phyloP scores from a whole-genome alignment of 23 tunicate genomes.

The Styela plicata region DNA sequence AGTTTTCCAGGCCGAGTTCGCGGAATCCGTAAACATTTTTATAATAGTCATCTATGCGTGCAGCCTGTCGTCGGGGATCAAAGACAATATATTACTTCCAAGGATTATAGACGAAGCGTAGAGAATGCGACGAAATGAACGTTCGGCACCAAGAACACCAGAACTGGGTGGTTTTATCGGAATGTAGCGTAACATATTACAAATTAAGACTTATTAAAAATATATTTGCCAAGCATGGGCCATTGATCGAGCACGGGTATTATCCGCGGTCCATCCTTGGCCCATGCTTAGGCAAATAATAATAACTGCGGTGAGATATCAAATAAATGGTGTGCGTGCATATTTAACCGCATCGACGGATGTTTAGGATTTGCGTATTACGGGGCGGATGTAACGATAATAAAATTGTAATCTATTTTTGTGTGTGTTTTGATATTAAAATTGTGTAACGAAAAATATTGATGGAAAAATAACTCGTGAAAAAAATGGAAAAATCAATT shows the following conservation, averaged over 20 bases:
- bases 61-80: background rate
- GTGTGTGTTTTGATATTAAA: too few species aligned
- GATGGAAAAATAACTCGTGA: too few species aligned
- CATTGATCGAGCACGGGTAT: too few species aligned
- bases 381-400: background rate
- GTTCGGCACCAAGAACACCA: background rate
- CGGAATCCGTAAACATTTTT: background rate
- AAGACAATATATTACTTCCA: background rate
- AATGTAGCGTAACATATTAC: background rate
- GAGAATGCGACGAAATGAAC: background rate
- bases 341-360: background rate
- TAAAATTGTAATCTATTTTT: too few species aligned
- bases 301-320: background rate
- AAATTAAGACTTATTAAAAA: too few species aligned
- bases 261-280: too few species aligned
- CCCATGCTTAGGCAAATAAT: too few species aligned
- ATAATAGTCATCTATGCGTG: background rate
- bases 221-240: too few species aligned
- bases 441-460: too few species aligned
- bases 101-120: background rate
- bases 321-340: background rate
- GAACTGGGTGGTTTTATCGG: background rate
- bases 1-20: background rate
- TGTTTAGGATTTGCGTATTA: background rate
- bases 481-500: too few species aligned